These are phyloP conservation scores for Coecobrya sp. DNA, from an alignment of 2,888 invertebrate species.

Conservation along the genomic window DNA sequence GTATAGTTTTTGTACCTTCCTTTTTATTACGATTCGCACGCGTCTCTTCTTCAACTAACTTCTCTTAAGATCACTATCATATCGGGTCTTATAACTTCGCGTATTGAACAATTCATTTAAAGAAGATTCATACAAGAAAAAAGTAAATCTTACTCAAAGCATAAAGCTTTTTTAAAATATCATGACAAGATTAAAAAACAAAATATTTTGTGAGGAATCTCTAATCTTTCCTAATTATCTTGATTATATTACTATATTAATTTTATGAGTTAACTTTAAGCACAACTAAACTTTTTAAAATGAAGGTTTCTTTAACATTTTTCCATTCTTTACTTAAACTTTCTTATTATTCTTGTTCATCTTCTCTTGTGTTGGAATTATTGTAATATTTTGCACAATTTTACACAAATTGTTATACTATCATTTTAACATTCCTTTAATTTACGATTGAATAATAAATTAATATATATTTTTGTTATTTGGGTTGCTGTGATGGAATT, in stretches of 20 bases:
- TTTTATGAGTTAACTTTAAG: background rate
- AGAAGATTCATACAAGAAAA: no score
- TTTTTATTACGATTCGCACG: background rate
- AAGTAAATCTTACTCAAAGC: no score
- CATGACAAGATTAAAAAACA: conserved; percentile 35
- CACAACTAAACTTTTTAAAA: no score
- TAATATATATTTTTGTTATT: background rate
- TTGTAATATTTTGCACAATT: background rate
- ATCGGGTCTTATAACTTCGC: background rate
- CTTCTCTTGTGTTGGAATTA: background rate
- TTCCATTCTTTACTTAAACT: background rate
- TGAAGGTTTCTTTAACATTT: background rate
- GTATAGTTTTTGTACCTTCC: conserved; percentile 13
- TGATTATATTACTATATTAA: background rate
- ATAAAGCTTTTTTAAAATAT: background rate
- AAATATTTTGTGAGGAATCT: background rate
- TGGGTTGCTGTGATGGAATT: background rate
- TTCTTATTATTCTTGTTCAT: background rate
- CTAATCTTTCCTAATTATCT: background rate
- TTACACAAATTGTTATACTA: background rate
- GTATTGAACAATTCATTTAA: background rate
- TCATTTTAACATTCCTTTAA: background rate
- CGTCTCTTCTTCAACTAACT: background rate
- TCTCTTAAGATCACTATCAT: background rate
- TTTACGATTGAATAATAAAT: background rate